Evolutionary conservation across 2,888 invertebrate species (phyloP), one percentile per base, ranked within the genome.

Genomic region (Oscheius sp.): DNA sequence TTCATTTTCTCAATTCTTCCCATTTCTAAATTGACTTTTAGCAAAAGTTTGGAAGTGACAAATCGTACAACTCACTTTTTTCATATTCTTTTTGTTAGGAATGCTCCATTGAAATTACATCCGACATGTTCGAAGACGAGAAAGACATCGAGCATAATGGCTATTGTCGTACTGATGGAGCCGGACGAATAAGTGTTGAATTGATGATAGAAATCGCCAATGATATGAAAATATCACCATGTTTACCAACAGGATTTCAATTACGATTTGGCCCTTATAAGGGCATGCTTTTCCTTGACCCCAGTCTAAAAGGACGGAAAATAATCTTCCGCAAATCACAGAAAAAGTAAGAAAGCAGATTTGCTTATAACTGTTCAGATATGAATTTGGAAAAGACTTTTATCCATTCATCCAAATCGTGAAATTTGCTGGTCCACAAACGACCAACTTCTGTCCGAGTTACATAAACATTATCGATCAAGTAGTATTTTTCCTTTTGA

Each of bases 321-420:
- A 54, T 54, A 2, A 20, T 54, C 17, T 54, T 54, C 54, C n/a
- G 54, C 6, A 0, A 54, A 33, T 54, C 54, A 20, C 54, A 54
- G 12, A 14, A 33, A n/a, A 54, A 54, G 54, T 54, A 54, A 1
- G 54, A 26, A 26, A 30, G 8, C 2, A 30, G 3, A 2, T 12
- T 30, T 6, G 20, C 12, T 2, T 17, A 28, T 4, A 9, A 28
- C 28, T n/a, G 6, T 54, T 9, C 2, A 54, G 54, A 17, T 33
- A 32, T 12, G 20, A 54, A 5, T 22, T 1, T 2, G 54, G 54
- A 6, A 33, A n/a, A 6, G 33, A 33, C 17, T 8, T 22, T 2
- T 8, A 32, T 2, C 32, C 12, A 2, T 32, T n/a, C 20, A 14
- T 54, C 32, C 54, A 54, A 20, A 22, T 54, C 0, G 20, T 54